Evolutionary conservation across 2,797 vertebrate species (phyloP).

Genomic region (Eleutherodactylus coqui): DNA sequence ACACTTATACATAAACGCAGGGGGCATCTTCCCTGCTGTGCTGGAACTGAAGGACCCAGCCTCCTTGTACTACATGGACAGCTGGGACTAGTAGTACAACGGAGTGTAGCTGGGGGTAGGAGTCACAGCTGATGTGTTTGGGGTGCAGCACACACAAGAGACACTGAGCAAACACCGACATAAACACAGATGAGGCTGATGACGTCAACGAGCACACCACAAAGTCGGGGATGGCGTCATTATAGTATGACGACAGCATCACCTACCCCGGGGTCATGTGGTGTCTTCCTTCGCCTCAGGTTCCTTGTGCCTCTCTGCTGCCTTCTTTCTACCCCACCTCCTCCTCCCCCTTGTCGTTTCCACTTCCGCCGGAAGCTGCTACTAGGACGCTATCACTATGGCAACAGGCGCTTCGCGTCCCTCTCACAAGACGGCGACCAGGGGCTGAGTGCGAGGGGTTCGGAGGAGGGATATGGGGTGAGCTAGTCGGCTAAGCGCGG

Average conservation of each 20-base stretch:
- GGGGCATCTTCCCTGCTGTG: no score
- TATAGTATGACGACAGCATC: background rate
- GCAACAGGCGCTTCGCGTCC: background rate
- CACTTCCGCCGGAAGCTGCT: conserved; percentile 37
- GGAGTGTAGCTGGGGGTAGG: no score
- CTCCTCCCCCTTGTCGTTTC: conserved; percentile 59
- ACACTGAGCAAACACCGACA: background rate
- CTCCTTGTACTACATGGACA: no score
- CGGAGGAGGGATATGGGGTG: background rate
- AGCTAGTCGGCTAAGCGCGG: background rate
- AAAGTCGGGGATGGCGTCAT: background rate
- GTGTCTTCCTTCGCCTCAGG: conserved; percentile 65
- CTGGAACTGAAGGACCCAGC: no score
- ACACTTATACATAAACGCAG: no score
- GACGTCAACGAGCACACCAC: conserved; percentile 14
- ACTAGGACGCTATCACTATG: conserved; percentile 37
- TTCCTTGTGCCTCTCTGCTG: conserved; percentile 23
- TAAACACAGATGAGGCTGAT: background rate
- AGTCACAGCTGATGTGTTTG: background rate
- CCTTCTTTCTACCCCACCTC: conserved; percentile 37
- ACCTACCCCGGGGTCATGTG: conserved; percentile 50
- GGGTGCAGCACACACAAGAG: background rate
- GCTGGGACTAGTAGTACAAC: background rate
- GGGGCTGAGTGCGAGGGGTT: background rate
- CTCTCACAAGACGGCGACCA: background rate